Percentiles rank a stretch among this genome's conserved stretches.
phyloP scores from a whole-genome alignment of 1,140 invertebrate species.

The Anastrepha obliqua region DNA sequence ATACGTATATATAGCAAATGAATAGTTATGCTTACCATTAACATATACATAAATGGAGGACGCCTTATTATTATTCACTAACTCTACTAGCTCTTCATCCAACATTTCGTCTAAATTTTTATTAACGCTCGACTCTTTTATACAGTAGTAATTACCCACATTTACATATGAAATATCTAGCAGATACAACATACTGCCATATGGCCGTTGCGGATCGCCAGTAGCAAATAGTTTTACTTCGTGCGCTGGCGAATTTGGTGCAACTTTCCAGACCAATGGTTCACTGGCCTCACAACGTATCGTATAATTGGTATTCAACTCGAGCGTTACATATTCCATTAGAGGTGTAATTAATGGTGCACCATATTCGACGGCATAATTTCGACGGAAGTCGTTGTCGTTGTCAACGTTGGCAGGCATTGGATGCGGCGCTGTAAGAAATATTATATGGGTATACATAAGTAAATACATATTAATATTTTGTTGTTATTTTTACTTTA shows the following conservation, averaged over 20 bases:
- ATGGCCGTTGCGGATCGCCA: slow-evolving; percentile 70
- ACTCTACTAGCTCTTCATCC: slow-evolving; percentile 66
- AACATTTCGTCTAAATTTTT: slow-evolving; percentile 66
- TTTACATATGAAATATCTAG: slow-evolving; percentile 74
- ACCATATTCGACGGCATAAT: slow-evolving; percentile 58
- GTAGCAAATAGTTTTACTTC: slow-evolving; percentile 57
- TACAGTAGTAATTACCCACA: slow-evolving; percentile 80
- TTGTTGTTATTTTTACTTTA: too few species aligned
- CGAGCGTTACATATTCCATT: slow-evolving; percentile 75
- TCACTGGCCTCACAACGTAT: slow-evolving; percentile 75
- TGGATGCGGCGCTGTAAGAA: slow-evolving; percentile 51
- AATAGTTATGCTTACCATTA: slow-evolving; percentile 76
- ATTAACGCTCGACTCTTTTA: slow-evolving; percentile 64
- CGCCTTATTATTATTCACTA: slow-evolving; percentile 74
- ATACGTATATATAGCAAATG: too few species aligned
- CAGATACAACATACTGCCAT: slow-evolving; percentile 73
- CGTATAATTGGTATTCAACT: slow-evolving; percentile 75
- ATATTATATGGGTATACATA: too few species aligned
- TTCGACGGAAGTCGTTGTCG: slow-evolving; percentile 52
- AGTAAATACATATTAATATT: too few species aligned
- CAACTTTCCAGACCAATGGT: slow-evolving; percentile 73
- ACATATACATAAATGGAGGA: slow-evolving; percentile 81
- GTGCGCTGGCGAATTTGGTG: background rate
- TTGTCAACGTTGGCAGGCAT: background rate
- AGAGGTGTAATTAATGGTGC: slow-evolving; percentile 75